These are phyloP conservation scores for Phalloptychus januarius DNA, from an alignment of 2,797 vertebrate genomes.

Conservation along the genomic window DNA sequence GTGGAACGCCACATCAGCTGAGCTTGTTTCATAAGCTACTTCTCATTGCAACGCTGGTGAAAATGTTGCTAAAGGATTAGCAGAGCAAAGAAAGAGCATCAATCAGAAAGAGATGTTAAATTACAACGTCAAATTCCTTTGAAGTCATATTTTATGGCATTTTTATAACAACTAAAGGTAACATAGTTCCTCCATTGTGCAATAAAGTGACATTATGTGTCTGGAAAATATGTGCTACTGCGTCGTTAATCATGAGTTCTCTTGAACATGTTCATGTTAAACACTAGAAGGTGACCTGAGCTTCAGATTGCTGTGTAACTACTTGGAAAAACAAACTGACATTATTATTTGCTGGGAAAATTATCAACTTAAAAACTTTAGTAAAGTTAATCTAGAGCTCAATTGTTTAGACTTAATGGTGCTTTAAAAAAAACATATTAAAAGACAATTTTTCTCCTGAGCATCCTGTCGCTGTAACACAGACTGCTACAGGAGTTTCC, in stretches of 20 bases:
- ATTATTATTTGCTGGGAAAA: neutral
- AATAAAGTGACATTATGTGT: no score
- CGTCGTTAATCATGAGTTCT: neutral
- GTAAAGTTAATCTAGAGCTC: neutral
- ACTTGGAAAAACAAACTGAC: neutral
- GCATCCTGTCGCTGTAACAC: neutral
- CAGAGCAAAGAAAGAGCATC: no score
- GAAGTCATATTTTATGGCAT: no score
- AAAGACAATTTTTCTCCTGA: neutral
- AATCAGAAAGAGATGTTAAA: no score
- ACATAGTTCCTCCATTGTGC: no score
- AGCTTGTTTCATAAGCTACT: no score
- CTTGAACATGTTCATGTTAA: neutral
- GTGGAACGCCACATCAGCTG: no score
- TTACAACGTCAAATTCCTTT: no score
- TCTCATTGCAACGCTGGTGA: no score
- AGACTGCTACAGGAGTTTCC: neutral
- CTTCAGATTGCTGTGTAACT: neutral
- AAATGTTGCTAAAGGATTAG: no score
- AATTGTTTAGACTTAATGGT: neutral
- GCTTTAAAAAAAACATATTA: no score
- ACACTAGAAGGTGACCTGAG: neutral
- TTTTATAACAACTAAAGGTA: neutral
- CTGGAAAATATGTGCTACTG: no score
- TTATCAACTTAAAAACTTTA: neutral